phyloP scores from a whole-genome alignment of 2,113 vertebrate genomes.

The Oncorhynchus keta region DNA sequence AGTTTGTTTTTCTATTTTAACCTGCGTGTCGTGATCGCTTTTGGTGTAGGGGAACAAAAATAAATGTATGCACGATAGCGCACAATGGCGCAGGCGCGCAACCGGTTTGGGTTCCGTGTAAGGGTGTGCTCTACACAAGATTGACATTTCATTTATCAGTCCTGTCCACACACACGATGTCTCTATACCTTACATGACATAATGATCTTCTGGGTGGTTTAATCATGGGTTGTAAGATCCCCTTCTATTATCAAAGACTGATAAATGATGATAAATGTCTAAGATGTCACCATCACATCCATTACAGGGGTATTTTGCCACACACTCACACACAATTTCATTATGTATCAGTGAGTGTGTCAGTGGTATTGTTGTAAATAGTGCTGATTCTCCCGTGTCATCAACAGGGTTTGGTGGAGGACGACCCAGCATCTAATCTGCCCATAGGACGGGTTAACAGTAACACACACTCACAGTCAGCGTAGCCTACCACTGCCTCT shows the following conservation, averaged over 20 bases:
- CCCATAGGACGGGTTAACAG: slow-evolving; percentile 36
- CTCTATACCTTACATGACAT: slow-evolving; percentile 63
- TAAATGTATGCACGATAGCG: too few relatives aligned
- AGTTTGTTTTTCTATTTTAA: too few relatives aligned
- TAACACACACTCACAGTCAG: slow-evolving; percentile 5
- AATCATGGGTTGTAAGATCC: slow-evolving; percentile 68
- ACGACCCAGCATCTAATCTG: slow-evolving; percentile 46
- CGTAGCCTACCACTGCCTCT: slow-evolving; percentile 3
- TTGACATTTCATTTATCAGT: slow-evolving; percentile 66
- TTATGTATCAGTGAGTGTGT: slow-evolving; percentile 42
- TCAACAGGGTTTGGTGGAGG: slow-evolving; percentile 43
- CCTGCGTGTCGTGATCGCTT: too few relatives aligned
- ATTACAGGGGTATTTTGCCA: slow-evolving; percentile 54
- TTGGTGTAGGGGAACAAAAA: too few relatives aligned
- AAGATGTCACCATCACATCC: slow-evolving; percentile 52
- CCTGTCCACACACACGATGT: slow-evolving; percentile 48
- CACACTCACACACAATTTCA: slow-evolving; percentile 49
- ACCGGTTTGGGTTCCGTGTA: too few relatives aligned
- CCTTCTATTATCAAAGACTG: slow-evolving; percentile 66
- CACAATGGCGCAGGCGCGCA: too few relatives aligned
- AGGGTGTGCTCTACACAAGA: slow-evolving; percentile 21
- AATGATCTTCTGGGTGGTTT: slow-evolving; percentile 62
- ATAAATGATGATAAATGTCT: slow-evolving; percentile 59
- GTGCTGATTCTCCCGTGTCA: slow-evolving; percentile 51
- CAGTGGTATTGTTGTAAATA: slow-evolving; percentile 52